Evolutionary conservation across 2,113 vertebrate genomes (phyloP).

Genomic region (Illadopsis cleaveri): DNA sequence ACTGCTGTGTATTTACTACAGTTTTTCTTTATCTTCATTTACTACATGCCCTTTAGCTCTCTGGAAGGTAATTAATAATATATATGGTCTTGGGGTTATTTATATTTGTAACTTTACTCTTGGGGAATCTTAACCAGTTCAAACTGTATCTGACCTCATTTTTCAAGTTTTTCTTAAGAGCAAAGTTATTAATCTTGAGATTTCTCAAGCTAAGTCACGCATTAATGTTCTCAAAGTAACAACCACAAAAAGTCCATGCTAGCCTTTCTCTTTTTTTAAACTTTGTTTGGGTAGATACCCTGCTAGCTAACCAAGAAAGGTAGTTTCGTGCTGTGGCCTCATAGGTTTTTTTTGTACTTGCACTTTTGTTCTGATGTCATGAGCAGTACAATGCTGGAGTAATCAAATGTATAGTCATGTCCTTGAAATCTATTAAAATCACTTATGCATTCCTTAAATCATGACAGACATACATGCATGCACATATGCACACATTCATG

Average conservation of each 20-base stretch:
- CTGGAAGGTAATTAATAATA: conserved; percentile 1
- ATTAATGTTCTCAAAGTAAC: conserved; percentile 29
- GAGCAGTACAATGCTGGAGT: not conserved
- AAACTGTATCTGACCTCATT: conserved; percentile 16
- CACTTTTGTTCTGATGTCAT: not conserved
- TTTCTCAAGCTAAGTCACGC: not conserved
- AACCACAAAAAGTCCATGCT: not conserved
- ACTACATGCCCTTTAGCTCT: not conserved
- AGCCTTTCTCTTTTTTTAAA: not conserved
- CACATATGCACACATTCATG: not conserved
- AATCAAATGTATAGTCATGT: not conserved
- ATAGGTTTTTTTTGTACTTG: not conserved
- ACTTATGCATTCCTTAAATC: not conserved
- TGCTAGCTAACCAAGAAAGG: not conserved
- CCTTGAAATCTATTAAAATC: conserved; percentile 2
- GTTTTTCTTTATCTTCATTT: conserved; percentile 26
- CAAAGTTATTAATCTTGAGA: conserved; percentile 1
- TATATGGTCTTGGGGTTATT: not conserved
- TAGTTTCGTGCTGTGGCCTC: not conserved
- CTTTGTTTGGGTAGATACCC: not conserved
- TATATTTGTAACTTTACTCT: not conserved
- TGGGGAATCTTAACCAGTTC: not conserved
- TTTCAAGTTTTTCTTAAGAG: conserved; percentile 24
- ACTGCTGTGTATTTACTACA: not conserved
- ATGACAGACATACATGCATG: not conserved